Evolutionary conservation across 2,113 vertebrate genomes (phyloP).

Genomic region (Arothron firmamentum): DNA sequence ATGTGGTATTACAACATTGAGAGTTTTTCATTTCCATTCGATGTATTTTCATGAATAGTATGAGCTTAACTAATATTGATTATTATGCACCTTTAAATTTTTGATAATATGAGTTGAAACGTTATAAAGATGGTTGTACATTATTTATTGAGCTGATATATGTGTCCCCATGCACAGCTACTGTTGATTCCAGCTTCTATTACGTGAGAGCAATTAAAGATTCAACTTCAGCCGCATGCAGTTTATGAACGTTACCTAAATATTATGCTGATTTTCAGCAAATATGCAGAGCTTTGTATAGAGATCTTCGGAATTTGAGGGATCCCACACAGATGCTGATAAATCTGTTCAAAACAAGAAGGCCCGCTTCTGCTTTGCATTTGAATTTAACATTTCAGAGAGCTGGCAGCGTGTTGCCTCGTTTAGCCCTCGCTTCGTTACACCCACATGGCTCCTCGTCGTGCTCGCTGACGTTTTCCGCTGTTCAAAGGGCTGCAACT

Average conservation of each 20-base stretch:
- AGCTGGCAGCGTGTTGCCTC: constrained; percentile 73
- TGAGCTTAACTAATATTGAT: not conserved
- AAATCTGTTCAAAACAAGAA: constrained; percentile 74
- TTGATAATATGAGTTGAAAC: not conserved
- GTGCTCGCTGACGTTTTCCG: constrained; percentile 59
- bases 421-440: constrained; percentile 68
- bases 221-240: constrained; percentile 37
- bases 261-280: constrained; percentile 61
- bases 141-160: not conserved
- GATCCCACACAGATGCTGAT: constrained; percentile 75
- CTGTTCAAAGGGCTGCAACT: constrained; percentile 68
- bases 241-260: constrained; percentile 61
- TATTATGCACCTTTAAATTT: not conserved
- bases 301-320: constrained; percentile 58
- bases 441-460: constrained; percentile 69
- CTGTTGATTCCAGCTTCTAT: constrained; percentile 22
- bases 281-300: constrained; percentile 63
- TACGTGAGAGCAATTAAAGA: constrained; percentile 48
- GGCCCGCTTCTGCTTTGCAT: constrained; percentile 77
- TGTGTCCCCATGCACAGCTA: constrained; percentile 25
- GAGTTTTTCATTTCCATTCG: no score
- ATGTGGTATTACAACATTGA: no score
- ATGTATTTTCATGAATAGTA: no score
- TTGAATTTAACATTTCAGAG: constrained; percentile 80
- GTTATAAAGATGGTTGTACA: no score